Percentiles rank a stretch among this genome's conserved stretches.
These are phyloP conservation scores for Pycnonotus jocosus DNA, from an alignment of 2,113 vertebrate species.

Conservation along the genomic window DNA sequence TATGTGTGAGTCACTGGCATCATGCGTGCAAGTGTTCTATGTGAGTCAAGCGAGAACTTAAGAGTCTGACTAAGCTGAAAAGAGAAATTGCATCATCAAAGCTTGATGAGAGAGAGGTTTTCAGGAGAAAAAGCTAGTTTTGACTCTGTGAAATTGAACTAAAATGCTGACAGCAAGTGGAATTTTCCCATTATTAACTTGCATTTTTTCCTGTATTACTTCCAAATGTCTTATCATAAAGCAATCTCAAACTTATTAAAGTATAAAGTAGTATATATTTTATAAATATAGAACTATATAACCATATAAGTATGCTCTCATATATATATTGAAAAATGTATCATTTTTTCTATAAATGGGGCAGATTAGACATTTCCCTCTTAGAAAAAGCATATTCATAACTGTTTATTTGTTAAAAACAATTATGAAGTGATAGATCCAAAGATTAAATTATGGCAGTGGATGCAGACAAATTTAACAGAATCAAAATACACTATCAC, in stretches of 20 bases:
- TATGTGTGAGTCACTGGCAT: conserved; percentile 35
- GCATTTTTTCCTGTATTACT: not conserved
- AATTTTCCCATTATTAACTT: not conserved
- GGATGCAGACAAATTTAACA: not conserved
- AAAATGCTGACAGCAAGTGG: not conserved
- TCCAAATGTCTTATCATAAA: not conserved
- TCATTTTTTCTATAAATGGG: not conserved
- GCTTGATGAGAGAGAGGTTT: not conserved
- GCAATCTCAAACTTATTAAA: not conserved
- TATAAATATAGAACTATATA: not conserved
- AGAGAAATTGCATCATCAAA: conserved; percentile 8
- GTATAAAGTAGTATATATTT: not conserved
- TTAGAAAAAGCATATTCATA: not conserved
- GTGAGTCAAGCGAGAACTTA: not conserved
- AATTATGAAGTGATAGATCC: not conserved
- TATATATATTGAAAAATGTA: not conserved
- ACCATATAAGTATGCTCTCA: not conserved
- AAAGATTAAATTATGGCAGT: not conserved
- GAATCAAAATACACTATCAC: not conserved
- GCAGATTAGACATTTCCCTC: not conserved
- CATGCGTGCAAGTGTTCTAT: not conserved
- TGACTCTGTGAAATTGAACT: not conserved
- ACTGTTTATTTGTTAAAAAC: not conserved
- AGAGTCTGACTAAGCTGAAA: not conserved
- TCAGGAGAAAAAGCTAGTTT: not conserved